These are phyloP conservation scores for Pteronura brasiliensis DNA, from an alignment of 2,113 vertebrate species.

Conservation along the genomic window DNA sequence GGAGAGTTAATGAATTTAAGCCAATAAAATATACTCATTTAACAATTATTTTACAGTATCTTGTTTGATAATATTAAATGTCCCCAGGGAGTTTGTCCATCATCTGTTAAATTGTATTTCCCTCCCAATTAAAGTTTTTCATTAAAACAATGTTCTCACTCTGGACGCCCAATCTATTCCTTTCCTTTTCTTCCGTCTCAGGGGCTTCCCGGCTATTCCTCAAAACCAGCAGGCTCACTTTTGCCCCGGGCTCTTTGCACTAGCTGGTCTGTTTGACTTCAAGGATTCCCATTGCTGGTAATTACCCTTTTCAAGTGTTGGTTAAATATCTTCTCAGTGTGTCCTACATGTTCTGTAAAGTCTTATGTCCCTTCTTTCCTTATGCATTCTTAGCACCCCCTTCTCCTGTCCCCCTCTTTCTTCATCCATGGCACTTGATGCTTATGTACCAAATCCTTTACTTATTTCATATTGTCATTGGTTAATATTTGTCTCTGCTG, in stretches of 20 bases:
- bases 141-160: not conserved
- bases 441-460: not conserved
- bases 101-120: not conserved
- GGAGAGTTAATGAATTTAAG: not conserved
- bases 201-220: not conserved
- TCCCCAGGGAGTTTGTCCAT: not conserved
- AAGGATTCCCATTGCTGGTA: no score
- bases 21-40: not conserved
- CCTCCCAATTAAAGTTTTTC: not conserved
- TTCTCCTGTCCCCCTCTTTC: not conserved
- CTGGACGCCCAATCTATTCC: fast-evolving
- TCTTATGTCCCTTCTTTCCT: not conserved
- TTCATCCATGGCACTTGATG: not conserved
- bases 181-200: not conserved
- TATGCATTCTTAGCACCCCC: not conserved
- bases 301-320: not conserved
- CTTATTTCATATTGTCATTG: not conserved
- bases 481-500: not conserved
- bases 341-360: not conserved
- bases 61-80: not conserved
- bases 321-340: not conserved
- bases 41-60: not conserved
- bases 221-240: not conserved
- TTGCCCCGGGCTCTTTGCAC: not conserved
- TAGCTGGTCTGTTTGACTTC: not conserved